phyloP scores from a whole-genome alignment of 2,113 vertebrate species.

The Montifringilla adamsi region DNA sequence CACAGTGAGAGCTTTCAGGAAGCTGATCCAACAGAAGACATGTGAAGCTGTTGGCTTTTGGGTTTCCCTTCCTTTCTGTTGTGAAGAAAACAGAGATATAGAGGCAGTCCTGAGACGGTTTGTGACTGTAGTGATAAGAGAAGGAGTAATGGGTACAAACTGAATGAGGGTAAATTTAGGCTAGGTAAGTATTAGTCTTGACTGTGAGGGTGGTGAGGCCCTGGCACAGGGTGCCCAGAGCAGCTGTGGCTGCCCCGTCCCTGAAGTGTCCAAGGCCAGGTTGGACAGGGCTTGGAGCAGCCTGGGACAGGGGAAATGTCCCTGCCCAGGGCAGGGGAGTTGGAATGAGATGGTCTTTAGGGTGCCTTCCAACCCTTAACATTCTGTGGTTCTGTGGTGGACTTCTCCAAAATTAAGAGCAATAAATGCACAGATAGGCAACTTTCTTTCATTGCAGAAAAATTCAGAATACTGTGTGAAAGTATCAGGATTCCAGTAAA shows the following conservation, averaged over 20 bases:
- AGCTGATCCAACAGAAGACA: not conserved
- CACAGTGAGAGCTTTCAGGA: not conserved
- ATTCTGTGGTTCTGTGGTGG: not conserved
- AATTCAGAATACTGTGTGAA: not conserved
- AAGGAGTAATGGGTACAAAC: not conserved
- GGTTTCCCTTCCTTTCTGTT: not conserved
- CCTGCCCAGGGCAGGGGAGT: not conserved
- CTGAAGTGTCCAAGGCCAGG: not conserved
- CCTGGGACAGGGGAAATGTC: not conserved
- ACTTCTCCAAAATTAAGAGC: not conserved
- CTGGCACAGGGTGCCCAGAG: not conserved
- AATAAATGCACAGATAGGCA: not conserved
- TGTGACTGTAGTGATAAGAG: not conserved
- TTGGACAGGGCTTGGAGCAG: fast-evolving
- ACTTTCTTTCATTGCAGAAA: not conserved
- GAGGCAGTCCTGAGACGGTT: not conserved
- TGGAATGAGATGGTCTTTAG: not conserved
- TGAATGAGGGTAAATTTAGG: not conserved
- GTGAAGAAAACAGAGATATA: not conserved
- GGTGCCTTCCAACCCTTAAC: not conserved
- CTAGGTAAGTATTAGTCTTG: not conserved
- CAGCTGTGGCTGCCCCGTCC: not conserved
- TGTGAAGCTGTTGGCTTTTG: not conserved
- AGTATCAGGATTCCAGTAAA: not conserved
- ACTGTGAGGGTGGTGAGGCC: fast-evolving